Base-by-base conservation (phyloP, 2,797 vertebrate species). In the Onychomys leucogaster region DNA sequence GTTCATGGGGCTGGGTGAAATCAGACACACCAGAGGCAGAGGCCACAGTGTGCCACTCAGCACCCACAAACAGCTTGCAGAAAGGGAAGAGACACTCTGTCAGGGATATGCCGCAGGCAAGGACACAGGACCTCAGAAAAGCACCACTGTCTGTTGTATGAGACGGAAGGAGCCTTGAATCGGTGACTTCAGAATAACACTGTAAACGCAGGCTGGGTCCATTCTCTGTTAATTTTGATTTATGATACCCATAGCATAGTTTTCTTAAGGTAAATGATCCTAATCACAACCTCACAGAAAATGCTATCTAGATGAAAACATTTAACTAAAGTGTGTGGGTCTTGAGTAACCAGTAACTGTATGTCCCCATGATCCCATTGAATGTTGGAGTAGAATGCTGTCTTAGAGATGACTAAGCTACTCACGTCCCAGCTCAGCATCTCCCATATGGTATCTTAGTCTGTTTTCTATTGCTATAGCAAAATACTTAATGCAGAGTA, bases 191-290 rank as follows among this genome's bases (percentile, higher is more conserved):
- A 55, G 21, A 55, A 7, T 49, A 91, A 57, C 34, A 27, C 5
- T 77, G n/a, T 23, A 71, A 96, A 90, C 0, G 5, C 61, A 78
- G 86, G 3, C 87, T 46, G 71, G 55, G 5, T 16, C 59, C 34
- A 67, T 59, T 69, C 52, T 87, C 57, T 77, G 67, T 78, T 77
- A 67, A 89, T 93, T 91, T 76, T 81, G 34, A 90, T 65, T 90
- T 87, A 75, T 13, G 41, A 43, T 27, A 65, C 52, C 13, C 41
- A 81, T 55, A 41, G n/a, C 43, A 69, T 59, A 86, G 16, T 37
- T 65, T 86, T 57, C 29, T 57, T 43, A 81, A 71, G 49, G 29
- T 27, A 13, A 89, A 90, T 19, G 77, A 81, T 49, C 34, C 61
- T 59, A 80, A 46, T 86, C 46, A 90, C 12, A 59, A 37, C 6